Evolutionary conservation across 2,113 vertebrate species (phyloP), one percentile per base, ranked within the genome.

Genomic region (Embiotoca jacksoni): DNA sequence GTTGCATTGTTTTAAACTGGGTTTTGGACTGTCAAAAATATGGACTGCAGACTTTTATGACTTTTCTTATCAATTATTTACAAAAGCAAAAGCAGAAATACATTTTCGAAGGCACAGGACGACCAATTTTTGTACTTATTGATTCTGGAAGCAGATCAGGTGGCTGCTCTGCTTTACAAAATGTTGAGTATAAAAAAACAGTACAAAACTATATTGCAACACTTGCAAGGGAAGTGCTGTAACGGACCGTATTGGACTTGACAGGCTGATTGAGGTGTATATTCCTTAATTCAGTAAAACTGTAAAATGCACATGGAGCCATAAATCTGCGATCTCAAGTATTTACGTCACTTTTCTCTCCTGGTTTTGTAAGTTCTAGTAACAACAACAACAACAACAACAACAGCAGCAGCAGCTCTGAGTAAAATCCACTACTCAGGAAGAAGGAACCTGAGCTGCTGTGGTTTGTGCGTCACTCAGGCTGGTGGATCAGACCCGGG

Each of bases 371-470:
- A 31, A 30, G 52, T 70, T 46, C 4, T 37, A 37, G 23, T 23
- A 23, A 23, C 23, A 23, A 23, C 23, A 23, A 23, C 23, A 23
- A 23, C 23, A 23, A 23, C 23, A 23, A 23, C 23, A 23, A 23
- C 23, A 23, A 23, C 41, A 47, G 57, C 55, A 36, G 52, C n/a
- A 14, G 56, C 76, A 15, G 5, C 33, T 46, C 1, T 69, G 61
- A 52, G 47, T 46, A 39, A 53, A 73, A 58, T 39, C 46, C 44
- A 10, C 37, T 0, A 2, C 31, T 67, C 33, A 36, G 74, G 56
- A 53, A 33, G 47, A 23, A n/a, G 76, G 5, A 88, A 85, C 82
- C 75, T 11, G 81, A 87, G 72, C 52, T 9, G 60, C 61, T 15
- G 3, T 1, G 49, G 33, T n/a, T 16, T 14, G 14, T 53, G 75